Percentiles rank a stretch among this genome's conserved stretches.
Evolutionary conservation across 2,113 vertebrate species (phyloP).

Genomic region (Catharus fuscescens): DNA sequence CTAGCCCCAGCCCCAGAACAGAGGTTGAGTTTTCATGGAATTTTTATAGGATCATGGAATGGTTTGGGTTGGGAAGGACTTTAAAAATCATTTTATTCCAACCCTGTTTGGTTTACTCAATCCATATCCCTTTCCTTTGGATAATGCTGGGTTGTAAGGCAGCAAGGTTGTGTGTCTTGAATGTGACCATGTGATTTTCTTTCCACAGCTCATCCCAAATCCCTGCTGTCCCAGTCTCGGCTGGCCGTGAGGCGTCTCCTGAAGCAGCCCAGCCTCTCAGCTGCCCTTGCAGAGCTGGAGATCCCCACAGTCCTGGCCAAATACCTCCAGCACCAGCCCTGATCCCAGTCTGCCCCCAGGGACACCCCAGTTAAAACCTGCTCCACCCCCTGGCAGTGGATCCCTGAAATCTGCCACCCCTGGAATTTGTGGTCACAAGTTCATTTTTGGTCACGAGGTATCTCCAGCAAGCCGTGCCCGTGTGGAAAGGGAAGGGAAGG

Average conservation of each 20-base stretch:
- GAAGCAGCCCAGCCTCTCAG: conserved; percentile 27
- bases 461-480: fast-evolving
- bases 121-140: fast-evolving
- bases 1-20: neutral
- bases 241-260: conserved; percentile 80
- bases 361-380: fast-evolving
- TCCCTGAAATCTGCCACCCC: neutral
- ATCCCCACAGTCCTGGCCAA: conserved; percentile 82
- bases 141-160: fast-evolving
- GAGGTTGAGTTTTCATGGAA: neutral
- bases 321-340: conserved; percentile 81
- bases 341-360: neutral
- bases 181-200: neutral
- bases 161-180: neutral
- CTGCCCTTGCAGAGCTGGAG: conserved; percentile 75
- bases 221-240: conserved; percentile 89
- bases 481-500: too few species aligned
- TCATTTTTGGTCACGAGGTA: fast-evolving
- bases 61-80: neutral
- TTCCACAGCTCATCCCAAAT: conserved; percentile 82
- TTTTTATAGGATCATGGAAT: neutral
- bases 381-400: neutral
- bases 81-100: neutral
- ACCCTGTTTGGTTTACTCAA: fast-evolving
- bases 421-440: fast-evolving